Percentiles rank a stretch among this genome's conserved stretches.
phyloP scores from a whole-genome alignment of 1,140 invertebrate genomes.

The Protaetia brevitarsis region DNA sequence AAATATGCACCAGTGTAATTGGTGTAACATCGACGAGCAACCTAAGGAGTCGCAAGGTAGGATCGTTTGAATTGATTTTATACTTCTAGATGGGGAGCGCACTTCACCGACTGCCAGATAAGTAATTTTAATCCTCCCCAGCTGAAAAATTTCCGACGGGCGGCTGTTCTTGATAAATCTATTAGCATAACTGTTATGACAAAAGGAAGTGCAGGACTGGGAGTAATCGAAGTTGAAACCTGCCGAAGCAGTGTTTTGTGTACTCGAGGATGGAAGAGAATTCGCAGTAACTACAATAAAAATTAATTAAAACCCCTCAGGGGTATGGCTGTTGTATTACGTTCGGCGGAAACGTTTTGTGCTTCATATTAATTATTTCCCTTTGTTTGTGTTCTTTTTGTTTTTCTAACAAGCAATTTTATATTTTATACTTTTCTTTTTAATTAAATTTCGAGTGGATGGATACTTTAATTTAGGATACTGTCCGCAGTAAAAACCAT shows the following conservation, averaged over 20 bases:
- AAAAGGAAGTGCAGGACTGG: not conserved
- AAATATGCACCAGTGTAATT: too few species aligned
- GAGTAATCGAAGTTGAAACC: not conserved
- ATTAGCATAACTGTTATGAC: slow-evolving; percentile 15
- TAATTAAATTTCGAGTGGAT: too few species aligned
- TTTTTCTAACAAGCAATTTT: not conserved
- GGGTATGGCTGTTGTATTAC: not conserved
- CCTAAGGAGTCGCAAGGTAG: not conserved
- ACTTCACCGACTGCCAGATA: not conserved
- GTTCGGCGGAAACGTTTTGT: not conserved
- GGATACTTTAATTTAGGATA: too few species aligned
- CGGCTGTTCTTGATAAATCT: slow-evolving; percentile 9
- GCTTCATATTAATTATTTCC: too few species aligned
- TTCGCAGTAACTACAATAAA: not conserved
- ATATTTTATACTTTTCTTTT: not conserved
- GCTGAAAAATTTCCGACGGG: not conserved
- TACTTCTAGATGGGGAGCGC: not conserved
- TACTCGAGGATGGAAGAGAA: not conserved
- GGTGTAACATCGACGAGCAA: not conserved
- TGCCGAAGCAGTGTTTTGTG: not conserved
- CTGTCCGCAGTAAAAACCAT: too few species aligned
- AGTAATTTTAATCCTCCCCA: slow-evolving; percentile 3
- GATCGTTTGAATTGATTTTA: slow-evolving; percentile 3
- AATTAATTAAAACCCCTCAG: not conserved
- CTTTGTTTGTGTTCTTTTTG: not conserved